Evolutionary conservation across 2,797 vertebrate genomes (phyloP).

Genomic region (Lophotriccus pileatus): DNA sequence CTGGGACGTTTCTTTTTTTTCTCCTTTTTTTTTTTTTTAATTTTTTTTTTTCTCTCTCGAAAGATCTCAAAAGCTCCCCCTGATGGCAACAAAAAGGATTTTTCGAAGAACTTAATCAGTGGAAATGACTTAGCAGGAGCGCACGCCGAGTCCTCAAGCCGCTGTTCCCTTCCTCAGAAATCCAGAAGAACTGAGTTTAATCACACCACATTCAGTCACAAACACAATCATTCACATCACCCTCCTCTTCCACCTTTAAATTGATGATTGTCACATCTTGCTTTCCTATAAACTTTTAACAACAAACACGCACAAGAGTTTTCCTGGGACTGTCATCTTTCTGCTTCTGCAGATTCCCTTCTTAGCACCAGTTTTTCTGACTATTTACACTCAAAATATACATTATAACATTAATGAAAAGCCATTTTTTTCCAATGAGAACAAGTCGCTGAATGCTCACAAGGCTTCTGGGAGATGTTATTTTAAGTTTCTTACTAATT

Average conservation of each 20-base stretch:
- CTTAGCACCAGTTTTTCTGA: not conserved
- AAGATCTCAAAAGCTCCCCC: slow-evolving; percentile 82
- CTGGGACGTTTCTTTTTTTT: slow-evolving; percentile 74
- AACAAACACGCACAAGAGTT: not conserved
- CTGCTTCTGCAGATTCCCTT: not conserved
- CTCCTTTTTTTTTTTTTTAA: not conserved
- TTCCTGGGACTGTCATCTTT: not conserved
- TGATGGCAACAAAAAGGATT: slow-evolving; percentile 78
- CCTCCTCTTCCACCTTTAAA: not conserved
- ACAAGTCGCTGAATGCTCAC: not conserved
- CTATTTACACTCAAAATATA: not conserved
- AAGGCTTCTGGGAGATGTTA: not conserved
- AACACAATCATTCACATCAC: not conserved
- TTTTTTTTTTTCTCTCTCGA: slow-evolving; percentile 49
- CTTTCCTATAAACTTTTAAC: not conserved
- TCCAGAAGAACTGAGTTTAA: not conserved
- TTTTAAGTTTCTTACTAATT: not conserved
- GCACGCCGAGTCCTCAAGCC: not conserved
- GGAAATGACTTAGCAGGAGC: slow-evolving; percentile 60
- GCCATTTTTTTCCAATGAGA: not conserved
- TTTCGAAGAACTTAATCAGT: slow-evolving; percentile 58
- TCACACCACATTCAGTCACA: not conserved
- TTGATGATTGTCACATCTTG: accelerated
- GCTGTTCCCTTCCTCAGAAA: not conserved
- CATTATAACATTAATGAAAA: not conserved